Evolutionary conservation across 1,140 invertebrate species (phyloP).

Genomic region (Pogonomyrmex californicus): DNA sequence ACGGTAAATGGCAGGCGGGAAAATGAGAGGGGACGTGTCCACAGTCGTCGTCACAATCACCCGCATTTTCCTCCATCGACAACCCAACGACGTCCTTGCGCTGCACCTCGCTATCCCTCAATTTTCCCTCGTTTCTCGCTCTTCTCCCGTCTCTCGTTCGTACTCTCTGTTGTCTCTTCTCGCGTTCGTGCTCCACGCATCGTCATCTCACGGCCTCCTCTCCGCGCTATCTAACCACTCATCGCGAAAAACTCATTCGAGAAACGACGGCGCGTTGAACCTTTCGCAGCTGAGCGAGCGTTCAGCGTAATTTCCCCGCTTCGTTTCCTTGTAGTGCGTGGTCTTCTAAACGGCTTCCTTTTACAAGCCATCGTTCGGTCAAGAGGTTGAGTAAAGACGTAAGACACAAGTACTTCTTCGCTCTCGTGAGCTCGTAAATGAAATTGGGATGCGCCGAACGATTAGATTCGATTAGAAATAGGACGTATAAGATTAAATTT

Average conservation of each 20-base stretch:
- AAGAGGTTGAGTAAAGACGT: conserved; percentile 33
- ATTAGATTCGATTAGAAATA: conserved; percentile 36
- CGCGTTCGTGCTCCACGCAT: conserved; percentile 32
- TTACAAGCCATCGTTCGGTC: conserved; percentile 51
- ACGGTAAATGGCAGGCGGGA: conserved; percentile 15
- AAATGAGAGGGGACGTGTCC: conserved; percentile 43
- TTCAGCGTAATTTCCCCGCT: background rate
- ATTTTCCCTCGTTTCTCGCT: conserved; percentile 48
- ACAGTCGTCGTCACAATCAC: conserved; percentile 45
- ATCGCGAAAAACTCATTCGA: conserved; percentile 71
- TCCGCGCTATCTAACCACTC: conserved; percentile 50
- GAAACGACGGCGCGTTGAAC: conserved; percentile 57
- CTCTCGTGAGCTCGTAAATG: conserved; percentile 44
- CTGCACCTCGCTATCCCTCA: conserved; percentile 40
- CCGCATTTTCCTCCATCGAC: conserved; percentile 57
- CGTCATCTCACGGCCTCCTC: conserved; percentile 36
- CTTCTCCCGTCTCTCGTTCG: background rate
- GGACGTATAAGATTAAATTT: conserved; percentile 8
- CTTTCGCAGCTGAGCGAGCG: conserved; percentile 46
- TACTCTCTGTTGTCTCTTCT: conserved; percentile 34
- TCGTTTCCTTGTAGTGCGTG: background rate
- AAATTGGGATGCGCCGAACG: conserved; percentile 47
- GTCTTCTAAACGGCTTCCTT: conserved; percentile 20
- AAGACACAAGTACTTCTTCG: conserved; percentile 30
- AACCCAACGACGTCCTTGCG: background rate